Base-by-base conservation (phyloP, 2,113 vertebrate species). In the Pedetes capensis region DNA sequence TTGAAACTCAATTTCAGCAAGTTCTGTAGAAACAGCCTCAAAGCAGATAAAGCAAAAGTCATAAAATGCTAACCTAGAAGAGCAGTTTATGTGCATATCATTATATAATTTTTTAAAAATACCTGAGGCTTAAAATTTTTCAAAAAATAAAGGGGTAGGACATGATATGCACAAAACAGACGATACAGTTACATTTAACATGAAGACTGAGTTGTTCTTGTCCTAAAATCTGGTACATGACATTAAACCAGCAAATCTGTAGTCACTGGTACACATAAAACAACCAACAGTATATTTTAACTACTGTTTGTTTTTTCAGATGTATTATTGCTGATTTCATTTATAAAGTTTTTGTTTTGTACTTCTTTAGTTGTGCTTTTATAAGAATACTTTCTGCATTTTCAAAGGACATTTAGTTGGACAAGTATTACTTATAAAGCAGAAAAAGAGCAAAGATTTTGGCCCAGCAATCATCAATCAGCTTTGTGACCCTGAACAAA, bases 1-100 rank as follows among this genome's bases (percentile, higher is more conserved):
- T 86, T 5, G 6, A 95, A 94, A 97, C 13, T 49, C 63, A 93
- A 75, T 79, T 53, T 96, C 63, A 71, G 80, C 37, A 92, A 93
- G 20, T 85, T 97, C 89, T 84, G 14, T 39, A 96, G 68, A 95
- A 96, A 95, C 0, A 96, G 61, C 59, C 37, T 96, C 63, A 61
- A 95, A 96, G 64, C 23, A 87, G 61, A 87, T 84, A 93, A 87
- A 87, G 61, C 23, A 55, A 63, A 89, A 95, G 68, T 82, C 49
- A 79, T 55, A 90, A 94, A 96, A 82, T 44, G n/a, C 71, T 86
- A 72, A 94, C 88, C 61, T 90, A 91, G 34, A 92, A 92, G 64
- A 81, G 57, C 8, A 23, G n/a, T 51, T 66, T 96, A 87, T 3
- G 10, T 25, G 37, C 14, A 47, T n/a, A 94, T 63, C 64, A 92